Conservation (phyloP, 2,888 invertebrate species). For the Drosophila maculinotata region DNA sequence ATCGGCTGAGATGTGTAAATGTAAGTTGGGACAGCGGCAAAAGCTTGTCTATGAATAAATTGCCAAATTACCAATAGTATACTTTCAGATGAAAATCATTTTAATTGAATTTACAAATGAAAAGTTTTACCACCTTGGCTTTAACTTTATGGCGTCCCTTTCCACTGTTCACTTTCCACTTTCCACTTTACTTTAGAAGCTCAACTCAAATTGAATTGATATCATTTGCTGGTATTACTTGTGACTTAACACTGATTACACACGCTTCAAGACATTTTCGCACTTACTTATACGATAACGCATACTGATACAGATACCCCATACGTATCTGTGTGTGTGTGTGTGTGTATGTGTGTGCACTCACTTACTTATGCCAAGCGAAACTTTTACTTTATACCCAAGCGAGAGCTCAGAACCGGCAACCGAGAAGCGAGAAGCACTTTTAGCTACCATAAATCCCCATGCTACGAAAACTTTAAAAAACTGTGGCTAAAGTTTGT, state of each 20-base stretch:
- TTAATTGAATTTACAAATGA: background rate
- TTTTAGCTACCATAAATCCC: conserved; percentile 70
- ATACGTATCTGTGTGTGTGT: conserved; percentile 7
- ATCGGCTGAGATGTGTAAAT: background rate
- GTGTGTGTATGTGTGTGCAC: conserved; percentile 9
- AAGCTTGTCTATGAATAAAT: no score
- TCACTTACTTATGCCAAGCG: conserved; percentile 42
- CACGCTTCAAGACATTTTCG: conserved; percentile 43
- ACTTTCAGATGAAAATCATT: background rate
- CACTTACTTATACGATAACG: conserved; percentile 50
- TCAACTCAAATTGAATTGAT: conserved; percentile 46
- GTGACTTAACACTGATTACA: conserved; percentile 71
- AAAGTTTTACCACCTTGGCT: background rate
- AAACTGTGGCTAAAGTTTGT: conserved; percentile 57
- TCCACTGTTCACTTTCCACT: no score
- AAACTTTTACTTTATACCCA: conserved; percentile 65
- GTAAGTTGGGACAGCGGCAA: no score
- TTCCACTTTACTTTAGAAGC: conserved; percentile 1
- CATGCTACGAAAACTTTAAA: conserved; percentile 48
- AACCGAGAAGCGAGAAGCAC: conserved; percentile 55
- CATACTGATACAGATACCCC: conserved; percentile 26
- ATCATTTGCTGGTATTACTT: conserved; percentile 61
- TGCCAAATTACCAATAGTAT: no score
- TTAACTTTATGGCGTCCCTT: conserved; percentile 13
- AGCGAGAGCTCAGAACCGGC: conserved; percentile 35